These are phyloP conservation scores for Andrena bucephala DNA, from an alignment of 2,888 invertebrate genomes.

Conservation along the genomic window DNA sequence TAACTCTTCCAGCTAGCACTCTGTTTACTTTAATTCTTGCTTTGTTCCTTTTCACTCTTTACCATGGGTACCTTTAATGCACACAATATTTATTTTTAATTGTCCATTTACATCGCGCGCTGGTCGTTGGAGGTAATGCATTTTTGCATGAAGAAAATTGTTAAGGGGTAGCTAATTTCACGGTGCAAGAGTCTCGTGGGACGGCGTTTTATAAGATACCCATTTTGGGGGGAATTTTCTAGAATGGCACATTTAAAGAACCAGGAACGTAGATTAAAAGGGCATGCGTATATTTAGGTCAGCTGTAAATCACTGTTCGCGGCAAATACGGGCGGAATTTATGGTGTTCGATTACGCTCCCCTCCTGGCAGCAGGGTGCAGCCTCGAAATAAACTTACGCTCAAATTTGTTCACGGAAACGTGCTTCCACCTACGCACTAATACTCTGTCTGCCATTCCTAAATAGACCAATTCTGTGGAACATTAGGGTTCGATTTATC, in stretches of 20 bases:
- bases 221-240: neutral
- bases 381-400: constrained; percentile 11
- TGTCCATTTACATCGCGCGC: too few relatives aligned
- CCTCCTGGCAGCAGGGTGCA: neutral
- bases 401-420: constrained; percentile 17
- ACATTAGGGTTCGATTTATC: neutral
- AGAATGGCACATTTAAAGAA: constrained; percentile 6
- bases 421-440: neutral
- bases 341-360: constrained; percentile 48
- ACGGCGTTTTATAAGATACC: neutral
- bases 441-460: neutral
- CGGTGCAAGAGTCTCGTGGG: neutral
- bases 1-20: neutral
- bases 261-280: constrained; percentile 23
- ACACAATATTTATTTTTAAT: too few relatives aligned
- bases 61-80: too few relatives aligned
- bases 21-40: too few relatives aligned
- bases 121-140: too few relatives aligned
- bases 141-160: neutral
- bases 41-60: too few relatives aligned
- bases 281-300: constrained; percentile 32
- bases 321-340: constrained; percentile 44
- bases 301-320: constrained; percentile 41
- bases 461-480: neutral
- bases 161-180: neutral